Evolutionary conservation across 2,113 vertebrate species (phyloP), one percentile per base, ranked within the genome.

Genomic region (Pantherophis guttatus): DNA sequence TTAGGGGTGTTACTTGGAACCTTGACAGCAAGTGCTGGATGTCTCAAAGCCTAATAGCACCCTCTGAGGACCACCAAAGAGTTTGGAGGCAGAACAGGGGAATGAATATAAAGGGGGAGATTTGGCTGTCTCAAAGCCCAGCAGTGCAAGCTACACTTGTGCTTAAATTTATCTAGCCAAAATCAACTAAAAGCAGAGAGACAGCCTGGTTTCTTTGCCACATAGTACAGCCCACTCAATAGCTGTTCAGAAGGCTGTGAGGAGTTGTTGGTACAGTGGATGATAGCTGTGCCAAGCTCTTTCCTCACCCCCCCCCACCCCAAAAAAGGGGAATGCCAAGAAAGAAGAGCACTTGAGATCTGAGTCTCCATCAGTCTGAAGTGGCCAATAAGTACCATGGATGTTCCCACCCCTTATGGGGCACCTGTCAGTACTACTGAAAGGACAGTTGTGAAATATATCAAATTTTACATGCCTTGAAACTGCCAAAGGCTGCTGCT

Each of bases 261-360:
- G n/a, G 75, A 81, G 1, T 39, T 44, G 33, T 21, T 81, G 75
- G 33, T 81, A 81, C 17, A 44, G 75, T 81, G 75, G 75, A 39
- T 44, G 19, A 1, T 44, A 4, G 17, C 75, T 44, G 75, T 9
- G 33, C 19, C 75, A 44, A 81, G 75, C 15, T 21, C 33, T 21
- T 19, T 19, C 15, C 33, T 19, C 0, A 0, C 55, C 3, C 29
- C 39, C 39, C 39, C 29, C 23, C 8, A 12, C 1, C 3, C 2
- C 1, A 6, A 33, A 8, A 75, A 75, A 17, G 33, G 6, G 75
- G 17, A 81, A 81, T 81, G 75, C 3, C 0, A 17, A 81, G 33
- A 39, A 81, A 81, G 70, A 81, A 81, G 17, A 81, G 3, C 33
- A 39, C 33, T 44, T 44, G 2, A 8, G 33, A 81, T 81, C 17